Base-by-base conservation (phyloP, 2,888 invertebrate genomes). In the Lochmaea capreae region DNA sequence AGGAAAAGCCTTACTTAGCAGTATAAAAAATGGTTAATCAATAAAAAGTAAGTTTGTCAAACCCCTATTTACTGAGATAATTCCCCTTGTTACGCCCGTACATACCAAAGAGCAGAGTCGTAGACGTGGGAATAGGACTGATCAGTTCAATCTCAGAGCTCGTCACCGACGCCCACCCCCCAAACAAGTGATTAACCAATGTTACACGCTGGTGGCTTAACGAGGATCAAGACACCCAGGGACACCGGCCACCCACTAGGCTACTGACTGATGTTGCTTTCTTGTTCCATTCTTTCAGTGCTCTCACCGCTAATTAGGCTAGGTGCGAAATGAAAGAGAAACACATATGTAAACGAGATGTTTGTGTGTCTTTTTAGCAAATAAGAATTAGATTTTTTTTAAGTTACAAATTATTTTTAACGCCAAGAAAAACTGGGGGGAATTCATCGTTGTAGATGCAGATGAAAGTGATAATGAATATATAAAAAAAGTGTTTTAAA, bases 151-250 rank as follows among this genome's bases (percentile, higher is more conserved):
- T 77, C 77, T 77, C 73, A 67, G 33, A 57, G 65, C 65, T 62
- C 65, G 71, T 52, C 71, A 62, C 18, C 71, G 76, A 67, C 79
- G 79, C 78, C 79, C 80, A 80, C 81, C 81, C 80, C 78, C 74
- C 73, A 69, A 66, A 74, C 62, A 63, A 63, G 69, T 79, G 79
- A 80, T 81, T 80, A 81, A 79, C 79, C 80, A 78, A 76, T 78
- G 80, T 80, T 79, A 79, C 78, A 81, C 79, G 77, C 80, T 75
- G 78, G 46, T 71, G 72, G 76, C 79, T 77, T 81, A 81, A 81
- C 81, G 80, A 81, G 81, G 76, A 79, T 79, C 77, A 74, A 75
- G 78, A 77, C 79, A 79, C 78, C 77, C 78, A 79, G 78, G 70
- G 70, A 76, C 77, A 65, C 77, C 80, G 81, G 81, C 80, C 81